phyloP scores from a whole-genome alignment of 2,888 invertebrate species.

The Chironomus riparius region DNA sequence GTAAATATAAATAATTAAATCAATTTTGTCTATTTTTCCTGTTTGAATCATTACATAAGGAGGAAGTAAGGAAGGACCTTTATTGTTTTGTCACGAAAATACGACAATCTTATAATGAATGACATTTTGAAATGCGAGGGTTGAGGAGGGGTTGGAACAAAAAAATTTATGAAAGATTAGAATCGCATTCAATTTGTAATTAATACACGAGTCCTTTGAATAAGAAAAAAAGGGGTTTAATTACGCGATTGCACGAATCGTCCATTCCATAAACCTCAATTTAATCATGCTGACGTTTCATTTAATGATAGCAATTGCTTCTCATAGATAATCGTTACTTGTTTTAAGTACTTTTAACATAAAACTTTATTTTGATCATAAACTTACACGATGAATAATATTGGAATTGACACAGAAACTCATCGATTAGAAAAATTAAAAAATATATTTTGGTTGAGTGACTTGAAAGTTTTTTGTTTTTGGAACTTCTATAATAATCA shows the following conservation, averaged over 20 bases:
- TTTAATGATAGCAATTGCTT: not conserved
- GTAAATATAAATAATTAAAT: conserved; percentile 20
- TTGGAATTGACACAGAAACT: not conserved
- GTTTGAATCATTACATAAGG: conserved; percentile 11
- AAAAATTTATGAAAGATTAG: not conserved
- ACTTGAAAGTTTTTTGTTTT: not conserved
- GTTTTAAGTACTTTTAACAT: too few relatives aligned
- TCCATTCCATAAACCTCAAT: conserved; percentile 3
- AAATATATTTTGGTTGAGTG: not conserved
- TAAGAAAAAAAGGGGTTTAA: not conserved
- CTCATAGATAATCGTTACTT: not conserved
- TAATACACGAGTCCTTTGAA: not conserved
- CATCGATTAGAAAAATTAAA: conserved; percentile 2
- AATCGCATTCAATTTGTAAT: not conserved
- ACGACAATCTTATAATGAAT: not conserved
- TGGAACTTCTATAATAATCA: too few relatives aligned
- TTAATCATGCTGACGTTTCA: not conserved
- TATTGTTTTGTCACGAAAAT: not conserved
- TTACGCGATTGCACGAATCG: not conserved
- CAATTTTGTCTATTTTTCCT: not conserved
- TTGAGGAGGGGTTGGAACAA: not conserved
- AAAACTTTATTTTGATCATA: not conserved
- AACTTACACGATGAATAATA: not conserved
- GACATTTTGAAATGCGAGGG: too few relatives aligned
- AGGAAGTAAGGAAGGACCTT: too few relatives aligned